Evolutionary conservation across 2,888 invertebrate species (phyloP).

Genomic region (Iselma pallidipennis): DNA sequence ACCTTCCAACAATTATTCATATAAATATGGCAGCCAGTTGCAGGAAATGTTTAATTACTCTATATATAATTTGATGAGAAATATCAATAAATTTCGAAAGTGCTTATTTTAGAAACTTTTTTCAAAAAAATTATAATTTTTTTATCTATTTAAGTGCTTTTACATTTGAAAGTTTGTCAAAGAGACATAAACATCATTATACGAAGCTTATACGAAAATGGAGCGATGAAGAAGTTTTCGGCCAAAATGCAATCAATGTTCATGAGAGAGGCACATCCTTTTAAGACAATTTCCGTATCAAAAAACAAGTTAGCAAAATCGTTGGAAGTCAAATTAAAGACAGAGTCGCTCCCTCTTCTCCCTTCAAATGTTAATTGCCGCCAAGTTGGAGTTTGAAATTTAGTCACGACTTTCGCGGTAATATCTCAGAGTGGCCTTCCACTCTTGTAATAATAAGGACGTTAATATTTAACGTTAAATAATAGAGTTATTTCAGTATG

Average conservation of each 20-base stretch:
- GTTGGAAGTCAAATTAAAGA: background rate
- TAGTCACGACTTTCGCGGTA: constrained; percentile 28
- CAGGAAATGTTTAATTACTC: background rate
- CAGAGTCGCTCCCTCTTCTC: background rate
- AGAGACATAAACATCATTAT: background rate
- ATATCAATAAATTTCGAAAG: background rate
- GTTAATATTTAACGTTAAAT: no score
- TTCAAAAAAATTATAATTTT: background rate
- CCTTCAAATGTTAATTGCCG: constrained; percentile 33
- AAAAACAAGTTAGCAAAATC: constrained; percentile 22
- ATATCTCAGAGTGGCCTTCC: constrained; percentile 29
- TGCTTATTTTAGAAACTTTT: constrained; percentile 6
- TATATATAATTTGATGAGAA: background rate
- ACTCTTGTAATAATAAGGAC: constrained; percentile 22
- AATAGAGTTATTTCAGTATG: constrained; percentile 17
- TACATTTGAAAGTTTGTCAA: background rate
- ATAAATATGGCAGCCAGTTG: constrained; percentile 6
- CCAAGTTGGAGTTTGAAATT: constrained; percentile 29
- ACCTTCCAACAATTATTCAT: background rate
- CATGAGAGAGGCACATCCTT: background rate
- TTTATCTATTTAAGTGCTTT: background rate
- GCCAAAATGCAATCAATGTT: constrained; percentile 1
- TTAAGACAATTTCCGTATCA: background rate
- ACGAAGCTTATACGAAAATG: background rate
- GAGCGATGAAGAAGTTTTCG: background rate